phyloP scores from a whole-genome alignment of 1,140 invertebrate genomes.

The Trigoniulus corallinus region DNA sequence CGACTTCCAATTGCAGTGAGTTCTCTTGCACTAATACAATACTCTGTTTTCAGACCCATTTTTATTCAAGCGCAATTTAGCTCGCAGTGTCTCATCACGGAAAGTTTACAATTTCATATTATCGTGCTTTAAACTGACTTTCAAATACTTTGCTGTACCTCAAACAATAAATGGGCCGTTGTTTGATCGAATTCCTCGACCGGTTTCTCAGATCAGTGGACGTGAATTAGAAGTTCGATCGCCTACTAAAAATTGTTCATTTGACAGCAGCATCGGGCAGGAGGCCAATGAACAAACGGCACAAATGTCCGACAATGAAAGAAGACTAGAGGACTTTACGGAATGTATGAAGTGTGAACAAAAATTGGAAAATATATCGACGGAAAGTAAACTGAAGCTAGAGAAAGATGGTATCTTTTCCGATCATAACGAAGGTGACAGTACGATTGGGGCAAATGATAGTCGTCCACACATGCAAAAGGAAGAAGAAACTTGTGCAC shows the following conservation, averaged over 20 bases:
- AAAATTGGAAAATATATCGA: not conserved
- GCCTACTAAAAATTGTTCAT: conserved; percentile 1
- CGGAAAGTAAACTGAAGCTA: not conserved
- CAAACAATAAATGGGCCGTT: conserved; percentile 18
- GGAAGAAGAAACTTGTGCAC: not conserved
- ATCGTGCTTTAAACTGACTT: conserved; percentile 26
- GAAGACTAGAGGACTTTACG: not conserved
- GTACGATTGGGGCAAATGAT: too few relatives aligned
- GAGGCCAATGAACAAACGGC: not conserved
- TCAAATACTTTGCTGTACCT: conserved; percentile 31
- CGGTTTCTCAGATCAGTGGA: not conserved
- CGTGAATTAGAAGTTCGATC: too few relatives aligned
- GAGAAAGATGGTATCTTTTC: too few relatives aligned
- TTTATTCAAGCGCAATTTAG: conserved; percentile 28
- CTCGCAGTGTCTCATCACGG: conserved; percentile 26
- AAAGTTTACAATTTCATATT: conserved; percentile 31
- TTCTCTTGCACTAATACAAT: conserved; percentile 4
- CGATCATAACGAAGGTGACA: too few relatives aligned
- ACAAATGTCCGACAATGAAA: not conserved
- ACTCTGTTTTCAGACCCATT: conserved; percentile 31
- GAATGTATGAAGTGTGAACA: not conserved
- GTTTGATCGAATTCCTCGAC: conserved; percentile 10
- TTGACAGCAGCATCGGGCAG: not conserved
- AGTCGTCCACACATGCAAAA: not conserved
- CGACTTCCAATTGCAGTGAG: conserved; percentile 2